Base-by-base conservation (phyloP, 1,140 invertebrate genomes). In the Drosophila pachea region DNA sequence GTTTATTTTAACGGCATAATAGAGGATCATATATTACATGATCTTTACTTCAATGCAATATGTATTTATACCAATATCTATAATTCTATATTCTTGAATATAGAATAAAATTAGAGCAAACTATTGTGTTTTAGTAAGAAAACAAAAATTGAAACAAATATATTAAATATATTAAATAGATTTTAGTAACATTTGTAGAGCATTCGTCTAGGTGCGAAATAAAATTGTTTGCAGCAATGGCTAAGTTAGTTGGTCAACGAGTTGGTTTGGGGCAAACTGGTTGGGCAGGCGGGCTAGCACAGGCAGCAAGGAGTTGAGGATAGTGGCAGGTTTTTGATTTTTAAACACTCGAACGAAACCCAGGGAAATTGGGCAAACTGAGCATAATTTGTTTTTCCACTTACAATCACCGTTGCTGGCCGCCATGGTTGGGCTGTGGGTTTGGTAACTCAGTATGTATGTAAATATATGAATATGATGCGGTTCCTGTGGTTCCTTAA, bases 341-440 rank as follows among this genome's bases (percentile, higher is more conserved):
- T 22, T 22, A 22, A 22, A 22, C 22, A 22, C 22, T 22, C 22
- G 52, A 68, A 29, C 12, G 14, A 5, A 29, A 7, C 22, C 22
- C 22, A 22, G 22, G 22, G 22, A 22, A 22, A 22, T 22, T 22
- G 49, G 22, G 8, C 8, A 38, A 60, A 40, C 22, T 48, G 55
- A 33, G 43, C 32, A 12, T 22, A 33, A 60, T 40, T 47, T 16
- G 33, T 59, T 55, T 43, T 69, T 65, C 61, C 65, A 81, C 81
- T 86, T 86, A 86, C 81, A 86, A 77, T 81, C 61, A 81, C 81
- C 81, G 54, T 77, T 81, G 62, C 67, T 77, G 70, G 76, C 68
- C 64, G 81, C 81, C 81, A 86, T 86, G 65, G 69, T 86, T 67
- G 76, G 60, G 56, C 50, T 42, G 22, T 42, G 22, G 22, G 22